phyloP scores from a whole-genome alignment of 2,797 vertebrate species.

The Apodemus agrarius region DNA sequence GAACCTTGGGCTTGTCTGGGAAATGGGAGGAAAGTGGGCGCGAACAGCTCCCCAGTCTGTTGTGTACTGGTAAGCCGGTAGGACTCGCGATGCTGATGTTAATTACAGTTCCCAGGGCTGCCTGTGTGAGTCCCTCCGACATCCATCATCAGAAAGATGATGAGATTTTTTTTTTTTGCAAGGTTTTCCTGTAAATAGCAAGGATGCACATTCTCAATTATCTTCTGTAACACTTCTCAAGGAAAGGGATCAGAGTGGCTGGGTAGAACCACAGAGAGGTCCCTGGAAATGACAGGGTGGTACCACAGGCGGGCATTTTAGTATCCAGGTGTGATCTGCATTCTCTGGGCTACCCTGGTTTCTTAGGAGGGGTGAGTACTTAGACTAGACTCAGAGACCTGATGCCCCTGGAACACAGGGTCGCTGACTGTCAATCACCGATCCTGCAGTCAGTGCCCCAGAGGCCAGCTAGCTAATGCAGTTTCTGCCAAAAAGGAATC shows the following conservation, averaged over 20 bases:
- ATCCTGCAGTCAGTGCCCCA: not conserved
- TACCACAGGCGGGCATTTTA: not conserved
- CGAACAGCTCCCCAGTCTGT: not conserved
- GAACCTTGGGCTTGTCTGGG: not conserved
- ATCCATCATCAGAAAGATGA: conserved; percentile 1
- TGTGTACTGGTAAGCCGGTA: not conserved
- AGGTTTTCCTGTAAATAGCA: not conserved
- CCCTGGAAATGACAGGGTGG: not conserved
- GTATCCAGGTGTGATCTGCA: not conserved
- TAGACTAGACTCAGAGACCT: not conserved
- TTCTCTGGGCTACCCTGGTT: not conserved
- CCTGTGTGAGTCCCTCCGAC: not conserved
- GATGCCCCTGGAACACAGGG: not conserved
- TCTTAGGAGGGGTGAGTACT: not conserved
- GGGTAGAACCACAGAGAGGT: not conserved
- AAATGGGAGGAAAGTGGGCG: not conserved
- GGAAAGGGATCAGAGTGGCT: not conserved
- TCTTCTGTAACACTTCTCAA: not conserved
- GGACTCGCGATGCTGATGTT: not conserved
- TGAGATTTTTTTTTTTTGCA: conserved; percentile 2
- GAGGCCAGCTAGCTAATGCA: not conserved
- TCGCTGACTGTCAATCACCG: not conserved
- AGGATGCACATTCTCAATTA: not conserved
- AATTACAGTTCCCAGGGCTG: not conserved
- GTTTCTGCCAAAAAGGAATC: not conserved